Evolutionary conservation across 2,888 invertebrate genomes (phyloP).

Genomic region (Pristionchus exspectatus): DNA sequence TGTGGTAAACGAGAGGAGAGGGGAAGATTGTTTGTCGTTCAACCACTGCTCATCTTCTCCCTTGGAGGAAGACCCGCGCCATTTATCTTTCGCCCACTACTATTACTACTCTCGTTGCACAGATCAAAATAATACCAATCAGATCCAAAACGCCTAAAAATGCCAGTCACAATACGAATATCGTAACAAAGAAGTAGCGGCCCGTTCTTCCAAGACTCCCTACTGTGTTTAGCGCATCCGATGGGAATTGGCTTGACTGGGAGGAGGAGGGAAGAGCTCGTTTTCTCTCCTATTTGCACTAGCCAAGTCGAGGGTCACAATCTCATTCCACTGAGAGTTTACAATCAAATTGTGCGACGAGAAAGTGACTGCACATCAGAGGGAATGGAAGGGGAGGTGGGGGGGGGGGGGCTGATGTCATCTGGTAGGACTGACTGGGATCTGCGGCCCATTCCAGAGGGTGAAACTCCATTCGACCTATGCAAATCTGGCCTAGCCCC

Average conservation of each 20-base stretch:
- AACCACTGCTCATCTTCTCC: background rate
- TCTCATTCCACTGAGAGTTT: background rate
- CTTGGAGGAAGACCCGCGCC: background rate
- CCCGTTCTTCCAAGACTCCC: slow-evolving; percentile 18
- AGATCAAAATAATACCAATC: background rate
- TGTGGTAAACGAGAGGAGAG: background rate
- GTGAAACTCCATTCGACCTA: background rate
- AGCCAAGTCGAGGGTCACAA: slow-evolving; percentile 15
- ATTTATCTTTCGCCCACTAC: background rate
- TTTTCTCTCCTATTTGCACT: slow-evolving; percentile 39
- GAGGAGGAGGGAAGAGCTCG: background rate
- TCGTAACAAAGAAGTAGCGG: background rate
- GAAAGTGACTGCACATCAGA: background rate
- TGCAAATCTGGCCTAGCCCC: background rate
- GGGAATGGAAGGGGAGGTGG: background rate
- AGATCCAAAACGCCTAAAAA: background rate
- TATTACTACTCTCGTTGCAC: background rate
- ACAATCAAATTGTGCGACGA: background rate
- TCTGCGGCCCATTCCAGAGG: background rate
- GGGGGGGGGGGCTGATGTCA: background rate
- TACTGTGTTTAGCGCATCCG: background rate
- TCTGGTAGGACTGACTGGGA: background rate
- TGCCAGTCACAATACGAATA: background rate
- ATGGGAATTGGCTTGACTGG: slow-evolving; percentile 1
- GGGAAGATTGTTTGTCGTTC: slow-evolving; percentile 19